Conservation (phyloP, 2,888 invertebrate genomes). For the Catocala nupta region DNA sequence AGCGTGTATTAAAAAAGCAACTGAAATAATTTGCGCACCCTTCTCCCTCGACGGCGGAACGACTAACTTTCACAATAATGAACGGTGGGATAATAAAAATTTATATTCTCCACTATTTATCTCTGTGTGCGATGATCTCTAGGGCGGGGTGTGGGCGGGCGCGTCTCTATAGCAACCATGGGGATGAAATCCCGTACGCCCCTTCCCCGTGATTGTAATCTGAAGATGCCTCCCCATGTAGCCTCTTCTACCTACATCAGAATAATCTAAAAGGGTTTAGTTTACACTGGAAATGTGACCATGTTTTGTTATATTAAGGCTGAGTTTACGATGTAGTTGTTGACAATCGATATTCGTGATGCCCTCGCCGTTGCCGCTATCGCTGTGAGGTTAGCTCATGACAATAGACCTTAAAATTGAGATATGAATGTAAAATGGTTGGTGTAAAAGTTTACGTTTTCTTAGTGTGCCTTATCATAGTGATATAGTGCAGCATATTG, state of each 20-base stretch:
- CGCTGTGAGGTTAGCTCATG: constrained; percentile 49
- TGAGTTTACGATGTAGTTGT: constrained; percentile 44
- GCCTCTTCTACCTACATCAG: constrained; percentile 73
- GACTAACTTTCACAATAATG: constrained; percentile 79
- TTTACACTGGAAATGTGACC: constrained; percentile 58
- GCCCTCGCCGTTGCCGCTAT: constrained; percentile 35
- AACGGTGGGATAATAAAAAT: constrained; percentile 82
- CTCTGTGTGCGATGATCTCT: constrained; percentile 78
- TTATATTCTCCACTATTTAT: constrained; percentile 81
- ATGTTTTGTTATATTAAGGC: constrained; percentile 55
- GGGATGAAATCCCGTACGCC: constrained; percentile 79
- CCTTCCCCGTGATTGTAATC: constrained; percentile 83
- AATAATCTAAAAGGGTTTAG: constrained; percentile 83
- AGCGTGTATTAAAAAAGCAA: constrained; percentile 58
- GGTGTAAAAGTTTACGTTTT: constrained; percentile 41
- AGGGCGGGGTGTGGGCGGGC: constrained; percentile 76
- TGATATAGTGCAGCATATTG: constrained; percentile 30
- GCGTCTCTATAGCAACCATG: constrained; percentile 79
- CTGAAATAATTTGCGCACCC: constrained; percentile 47
- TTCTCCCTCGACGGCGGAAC: constrained; percentile 70
- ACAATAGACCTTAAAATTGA: constrained; percentile 55
- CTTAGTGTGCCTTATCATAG: constrained; percentile 32
- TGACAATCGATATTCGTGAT: constrained; percentile 65
- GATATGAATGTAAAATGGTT: constrained; percentile 43
- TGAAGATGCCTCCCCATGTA: constrained; percentile 79